Base-by-base conservation (phyloP, 2,797 vertebrate genomes). In the Chloroceryle amazona region DNA sequence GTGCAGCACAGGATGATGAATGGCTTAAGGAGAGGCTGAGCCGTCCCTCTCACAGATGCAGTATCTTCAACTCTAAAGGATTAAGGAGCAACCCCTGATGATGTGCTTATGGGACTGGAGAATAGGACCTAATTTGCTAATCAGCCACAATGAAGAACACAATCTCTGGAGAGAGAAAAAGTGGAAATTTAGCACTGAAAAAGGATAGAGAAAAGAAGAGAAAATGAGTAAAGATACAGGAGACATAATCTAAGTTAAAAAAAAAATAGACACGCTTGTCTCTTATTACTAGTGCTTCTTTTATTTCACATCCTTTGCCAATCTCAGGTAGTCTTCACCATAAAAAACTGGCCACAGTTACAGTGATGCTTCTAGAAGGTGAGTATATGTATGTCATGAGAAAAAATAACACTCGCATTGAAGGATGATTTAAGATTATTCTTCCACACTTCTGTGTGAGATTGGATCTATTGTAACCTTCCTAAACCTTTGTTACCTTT, bases 401-500 rank as follows among this genome's bases (percentile, higher is more conserved):
- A 95, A 94, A 96, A 91, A 89, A 89, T 60, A 88, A 86, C 92
- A 68, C 73, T 84, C 21, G 6, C 70, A 66, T 76, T 81, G 80
- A 55, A 93, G 73, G 88, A 94, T 94, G 81, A 96, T 97, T 96
- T 90, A 92, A 94, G 84, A 95, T 93, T 93, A 80, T 90, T 91
- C 91, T 85, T 73, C 86, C 86, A 49, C 51, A 72, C 81, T 96
- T 92, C 92, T 81, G 49, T 23, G 26, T 6, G 46, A 88, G 82
- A 96, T 95, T 96, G 73, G 93, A 97, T 97, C 93, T 94, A 72
- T 94, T 94, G 95, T 95, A 97, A 98, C 94, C 93, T 98, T 75
- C 94, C 93, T 62, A 95, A 96, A 97, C 94, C 95, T 97, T 97
- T 96, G 96, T 95, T 97, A 98, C 96, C 97, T 98, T 97, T 96